phyloP scores from a whole-genome alignment of 2,888 invertebrate genomes.

The Rambutsinella grinnellia region DNA sequence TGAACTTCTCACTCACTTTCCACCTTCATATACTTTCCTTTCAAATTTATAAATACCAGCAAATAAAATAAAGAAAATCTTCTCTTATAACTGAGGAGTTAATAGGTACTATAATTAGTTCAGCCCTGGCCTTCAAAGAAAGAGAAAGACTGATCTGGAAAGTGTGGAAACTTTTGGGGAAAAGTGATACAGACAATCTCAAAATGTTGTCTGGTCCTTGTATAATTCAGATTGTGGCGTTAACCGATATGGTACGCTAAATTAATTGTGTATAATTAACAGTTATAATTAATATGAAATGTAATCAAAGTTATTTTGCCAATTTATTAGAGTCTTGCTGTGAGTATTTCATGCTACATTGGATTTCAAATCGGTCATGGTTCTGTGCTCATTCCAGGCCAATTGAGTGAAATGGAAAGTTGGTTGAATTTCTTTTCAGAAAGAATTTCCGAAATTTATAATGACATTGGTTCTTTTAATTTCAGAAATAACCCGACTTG shows the following conservation, averaged over 20 bases:
- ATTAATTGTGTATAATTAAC: too few relatives aligned
- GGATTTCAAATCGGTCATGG: constrained; percentile 50
- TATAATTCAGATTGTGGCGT: constrained; percentile 35
- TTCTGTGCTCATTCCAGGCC: constrained; percentile 44
- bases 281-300: constrained; percentile 4
- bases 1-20: too few relatives aligned
- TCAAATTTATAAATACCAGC: too few relatives aligned
- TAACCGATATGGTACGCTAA: constrained; percentile 28
- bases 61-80: too few relatives aligned
- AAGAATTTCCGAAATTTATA: neutral
- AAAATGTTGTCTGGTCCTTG: constrained; percentile 16
- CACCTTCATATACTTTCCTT: too few relatives aligned
- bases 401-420: constrained; percentile 52
- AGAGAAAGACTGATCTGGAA: neutral
- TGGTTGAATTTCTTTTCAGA: constrained; percentile 7
- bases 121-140: neutral
- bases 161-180: neutral
- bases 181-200: too few relatives aligned
- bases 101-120: neutral
- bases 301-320: constrained; percentile 2
- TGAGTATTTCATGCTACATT: constrained; percentile 40
- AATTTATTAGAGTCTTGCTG: constrained; percentile 30
- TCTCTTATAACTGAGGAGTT: too few relatives aligned
- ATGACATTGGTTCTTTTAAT: constrained; percentile 3
- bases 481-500: constrained; percentile 54